These are phyloP conservation scores for Arion vulgaris DNA, from an alignment of 1,140 invertebrate species.

Conservation along the genomic window DNA sequence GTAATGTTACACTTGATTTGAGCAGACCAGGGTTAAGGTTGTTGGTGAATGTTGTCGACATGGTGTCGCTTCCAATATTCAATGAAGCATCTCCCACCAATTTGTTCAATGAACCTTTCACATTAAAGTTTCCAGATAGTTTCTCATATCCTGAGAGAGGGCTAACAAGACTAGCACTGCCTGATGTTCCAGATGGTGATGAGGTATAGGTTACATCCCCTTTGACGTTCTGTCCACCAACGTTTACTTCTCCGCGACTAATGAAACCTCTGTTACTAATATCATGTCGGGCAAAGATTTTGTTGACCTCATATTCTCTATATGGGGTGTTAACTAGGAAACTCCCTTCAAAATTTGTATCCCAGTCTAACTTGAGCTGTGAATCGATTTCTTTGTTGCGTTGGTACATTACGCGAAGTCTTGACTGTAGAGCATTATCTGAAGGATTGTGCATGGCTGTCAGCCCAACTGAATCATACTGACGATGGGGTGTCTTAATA, in stretches of 20 bases:
- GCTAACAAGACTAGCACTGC: neutral
- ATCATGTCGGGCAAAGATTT: neutral
- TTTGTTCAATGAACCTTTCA: constrained; percentile 4
- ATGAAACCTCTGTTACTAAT: neutral
- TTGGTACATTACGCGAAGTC: neutral
- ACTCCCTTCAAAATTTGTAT: constrained; percentile 1
- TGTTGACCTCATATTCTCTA: constrained; percentile 9
- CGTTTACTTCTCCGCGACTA: neutral
- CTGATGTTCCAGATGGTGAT: neutral
- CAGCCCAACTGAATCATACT: neutral
- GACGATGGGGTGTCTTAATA: constrained; percentile 13
- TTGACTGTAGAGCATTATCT: neutral
- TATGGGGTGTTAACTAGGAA: constrained; percentile 3
- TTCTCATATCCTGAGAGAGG: constrained; percentile 7
- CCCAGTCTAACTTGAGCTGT: constrained; percentile 11
- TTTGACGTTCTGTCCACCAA: neutral
- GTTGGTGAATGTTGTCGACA: constrained; percentile 7
- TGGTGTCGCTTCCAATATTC: neutral
- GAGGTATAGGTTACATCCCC: neutral
- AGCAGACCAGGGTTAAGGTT: neutral
- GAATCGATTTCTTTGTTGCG: neutral
- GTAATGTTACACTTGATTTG: neutral
- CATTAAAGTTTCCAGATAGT: neutral
- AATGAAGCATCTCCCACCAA: neutral
- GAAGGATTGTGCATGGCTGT: neutral